Conservation (phyloP, 2,113 vertebrate species). For the Romanogobio albipinnatus region DNA sequence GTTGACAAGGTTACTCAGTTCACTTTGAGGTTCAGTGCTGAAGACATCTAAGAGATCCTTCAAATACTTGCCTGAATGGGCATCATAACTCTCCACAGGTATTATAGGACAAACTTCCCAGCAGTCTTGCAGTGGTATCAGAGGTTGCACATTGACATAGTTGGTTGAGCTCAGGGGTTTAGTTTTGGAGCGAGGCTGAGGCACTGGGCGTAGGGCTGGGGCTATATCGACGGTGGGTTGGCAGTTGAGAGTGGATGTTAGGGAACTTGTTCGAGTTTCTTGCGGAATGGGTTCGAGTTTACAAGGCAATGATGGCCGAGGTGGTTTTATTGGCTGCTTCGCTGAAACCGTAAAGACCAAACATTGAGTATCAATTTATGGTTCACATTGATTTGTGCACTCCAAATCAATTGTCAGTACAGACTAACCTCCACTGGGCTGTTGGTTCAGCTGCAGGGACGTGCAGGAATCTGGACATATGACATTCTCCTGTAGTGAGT, state of each 20-base stretch:
- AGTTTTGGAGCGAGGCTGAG: slow-evolving; percentile 86
- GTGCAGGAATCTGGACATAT: slow-evolving; percentile 68
- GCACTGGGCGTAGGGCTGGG: slow-evolving; percentile 76
- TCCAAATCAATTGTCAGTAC: not conserved
- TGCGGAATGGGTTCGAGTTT: not conserved
- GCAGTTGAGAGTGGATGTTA: slow-evolving; percentile 10
- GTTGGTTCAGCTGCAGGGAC: slow-evolving; percentile 61
- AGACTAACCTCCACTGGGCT: slow-evolving; percentile 28
- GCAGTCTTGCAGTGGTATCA: slow-evolving; percentile 63
- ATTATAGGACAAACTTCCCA: slow-evolving; percentile 51
- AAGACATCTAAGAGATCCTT: slow-evolving; percentile 73
- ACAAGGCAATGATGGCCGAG: slow-evolving; percentile 1
- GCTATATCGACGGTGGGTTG: slow-evolving; percentile 3
- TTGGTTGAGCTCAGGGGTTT: slow-evolving; percentile 71
- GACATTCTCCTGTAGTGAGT: slow-evolving; percentile 77
- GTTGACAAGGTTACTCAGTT: slow-evolving; percentile 22
- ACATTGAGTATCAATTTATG: not conserved
- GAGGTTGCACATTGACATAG: slow-evolving; percentile 71
- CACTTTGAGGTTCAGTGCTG: slow-evolving; percentile 63
- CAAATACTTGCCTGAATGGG: slow-evolving; percentile 65
- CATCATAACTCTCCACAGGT: slow-evolving; percentile 3
- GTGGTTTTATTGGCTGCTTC: slow-evolving; percentile 20
- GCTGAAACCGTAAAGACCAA: not conserved
- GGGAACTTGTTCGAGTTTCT: not conserved
- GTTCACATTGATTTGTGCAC: not conserved